Evolutionary conservation across 2,888 invertebrate genomes (phyloP), one percentile per base, ranked within the genome.

Genomic region (Ernsta delagoae): DNA sequence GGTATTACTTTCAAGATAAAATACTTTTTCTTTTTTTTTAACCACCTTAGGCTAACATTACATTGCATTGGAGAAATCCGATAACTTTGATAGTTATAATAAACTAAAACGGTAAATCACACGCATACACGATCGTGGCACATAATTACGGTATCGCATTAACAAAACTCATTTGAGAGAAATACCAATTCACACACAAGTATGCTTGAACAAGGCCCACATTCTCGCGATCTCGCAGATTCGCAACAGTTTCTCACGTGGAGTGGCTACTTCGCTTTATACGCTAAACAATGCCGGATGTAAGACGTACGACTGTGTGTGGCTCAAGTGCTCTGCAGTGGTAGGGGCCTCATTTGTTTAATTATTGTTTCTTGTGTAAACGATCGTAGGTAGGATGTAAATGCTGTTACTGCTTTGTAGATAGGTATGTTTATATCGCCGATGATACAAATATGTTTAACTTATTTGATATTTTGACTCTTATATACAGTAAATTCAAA

Each of bases 221-320:
- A 90, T 91, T 62, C 62, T 57, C 82, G 75, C 76, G 76, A 79
- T 79, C 77, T 79, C 70, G 74, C 75, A 74, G 73, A 84, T 80
- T 79, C 70, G 86, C 83, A 83, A 88, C 86, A 84, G 80, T 92
- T 92, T 92, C 92, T 91, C 91, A 90, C 87, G 86, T 81, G 77
- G 75, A 80, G 79, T 76, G 75, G 78, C 78, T 78, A 81, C 81
- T 78, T 68, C 74, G 81, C 83, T 83, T 91, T 89, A 85, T 91
- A 74, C 82, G 67, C 75, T 71, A 79, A 85, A 92, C 91, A 92
- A 91, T 87, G 74, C 73, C 78, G 82, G 77, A 87, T 86, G 83
- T 82, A 86, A 87, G 86, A 75, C 76, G 74, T 76, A 78, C 75
- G 75, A 75, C 75, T 78, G 83, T 84, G 85, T 79, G 77, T 78